Percentiles rank a stretch among this genome's conserved stretches.
Conservation (phyloP, 2,113 vertebrate species). For the Choloepus hoffmanni region DNA sequence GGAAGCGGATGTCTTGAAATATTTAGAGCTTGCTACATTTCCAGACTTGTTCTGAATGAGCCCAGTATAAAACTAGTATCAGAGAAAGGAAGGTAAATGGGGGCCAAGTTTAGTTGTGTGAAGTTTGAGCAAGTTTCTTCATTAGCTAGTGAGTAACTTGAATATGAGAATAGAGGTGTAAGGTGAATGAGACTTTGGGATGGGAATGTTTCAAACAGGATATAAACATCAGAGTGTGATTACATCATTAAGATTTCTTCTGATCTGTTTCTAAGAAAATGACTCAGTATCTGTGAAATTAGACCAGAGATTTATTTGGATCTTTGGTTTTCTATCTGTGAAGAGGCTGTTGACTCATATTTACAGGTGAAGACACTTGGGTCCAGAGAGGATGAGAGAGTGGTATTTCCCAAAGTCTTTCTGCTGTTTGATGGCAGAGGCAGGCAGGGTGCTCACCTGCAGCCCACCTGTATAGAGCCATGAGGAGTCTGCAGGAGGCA, state of each 20-base stretch:
- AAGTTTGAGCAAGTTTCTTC: background rate
- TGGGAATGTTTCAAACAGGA: fast-evolving
- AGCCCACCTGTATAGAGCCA: too few species aligned
- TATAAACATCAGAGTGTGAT: too few species aligned
- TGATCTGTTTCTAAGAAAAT: background rate
- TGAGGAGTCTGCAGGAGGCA: background rate
- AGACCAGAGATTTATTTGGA: background rate
- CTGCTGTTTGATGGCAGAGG: background rate
- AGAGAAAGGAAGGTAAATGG: background rate
- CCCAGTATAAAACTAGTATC: background rate
- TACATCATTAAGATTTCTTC: background rate
- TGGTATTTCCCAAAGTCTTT: background rate
- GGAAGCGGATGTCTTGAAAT: background rate
- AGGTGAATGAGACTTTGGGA: background rate
- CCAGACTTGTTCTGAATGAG: background rate
- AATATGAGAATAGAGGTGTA: background rate
- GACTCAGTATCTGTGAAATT: background rate
- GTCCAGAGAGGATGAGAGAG: background rate
- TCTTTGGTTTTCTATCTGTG: background rate
- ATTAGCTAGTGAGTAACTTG: background rate
- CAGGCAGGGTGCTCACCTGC: too few species aligned
- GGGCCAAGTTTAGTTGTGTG: background rate
- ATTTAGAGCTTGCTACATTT: background rate
- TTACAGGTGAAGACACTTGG: background rate
- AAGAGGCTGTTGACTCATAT: background rate